Conservation (phyloP, 2,797 vertebrate species). For the Chelon auratus region DNA sequence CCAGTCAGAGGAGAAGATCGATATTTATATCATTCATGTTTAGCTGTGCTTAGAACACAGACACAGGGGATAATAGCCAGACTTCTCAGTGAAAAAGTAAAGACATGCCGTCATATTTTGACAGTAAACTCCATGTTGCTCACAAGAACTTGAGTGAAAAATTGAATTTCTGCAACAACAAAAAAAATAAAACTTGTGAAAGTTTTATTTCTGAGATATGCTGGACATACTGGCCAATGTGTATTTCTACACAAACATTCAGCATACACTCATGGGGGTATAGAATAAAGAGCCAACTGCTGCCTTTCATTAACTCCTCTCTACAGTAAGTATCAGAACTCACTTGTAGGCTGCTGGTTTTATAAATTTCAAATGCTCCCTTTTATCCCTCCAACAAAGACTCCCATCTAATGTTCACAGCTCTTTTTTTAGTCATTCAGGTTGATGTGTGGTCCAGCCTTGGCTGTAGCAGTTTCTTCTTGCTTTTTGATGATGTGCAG, state of each 20-base stretch:
- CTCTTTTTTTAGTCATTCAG: conserved; percentile 18
- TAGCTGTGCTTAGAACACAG: conserved; percentile 13
- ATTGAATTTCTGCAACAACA: background rate
- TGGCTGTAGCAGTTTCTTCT: conserved; percentile 38
- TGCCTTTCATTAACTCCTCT: conserved; percentile 52
- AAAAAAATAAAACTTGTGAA: background rate
- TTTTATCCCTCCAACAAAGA: conserved; percentile 51
- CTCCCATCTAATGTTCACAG: conserved; percentile 48
- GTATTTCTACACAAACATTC: background rate
- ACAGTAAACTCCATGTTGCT: background rate
- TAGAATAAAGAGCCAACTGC: conserved; percentile 30
- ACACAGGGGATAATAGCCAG: background rate
- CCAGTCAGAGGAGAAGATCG: background rate
- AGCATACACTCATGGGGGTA: conserved; percentile 23
- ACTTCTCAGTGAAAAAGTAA: background rate
- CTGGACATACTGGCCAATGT: background rate
- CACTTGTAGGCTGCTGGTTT: conserved; percentile 37
- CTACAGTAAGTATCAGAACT: conserved; percentile 31
- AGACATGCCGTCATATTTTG: background rate
- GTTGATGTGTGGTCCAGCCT: conserved; percentile 19
- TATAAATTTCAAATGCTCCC: conserved; percentile 41
- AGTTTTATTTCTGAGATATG: background rate
- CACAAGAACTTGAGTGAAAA: background rate
- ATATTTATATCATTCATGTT: conserved; percentile 15
- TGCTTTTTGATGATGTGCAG: conserved; percentile 59